These are phyloP conservation scores for Heliconius cydno DNA, from an alignment of 2,888 invertebrate species.

Conservation along the genomic window DNA sequence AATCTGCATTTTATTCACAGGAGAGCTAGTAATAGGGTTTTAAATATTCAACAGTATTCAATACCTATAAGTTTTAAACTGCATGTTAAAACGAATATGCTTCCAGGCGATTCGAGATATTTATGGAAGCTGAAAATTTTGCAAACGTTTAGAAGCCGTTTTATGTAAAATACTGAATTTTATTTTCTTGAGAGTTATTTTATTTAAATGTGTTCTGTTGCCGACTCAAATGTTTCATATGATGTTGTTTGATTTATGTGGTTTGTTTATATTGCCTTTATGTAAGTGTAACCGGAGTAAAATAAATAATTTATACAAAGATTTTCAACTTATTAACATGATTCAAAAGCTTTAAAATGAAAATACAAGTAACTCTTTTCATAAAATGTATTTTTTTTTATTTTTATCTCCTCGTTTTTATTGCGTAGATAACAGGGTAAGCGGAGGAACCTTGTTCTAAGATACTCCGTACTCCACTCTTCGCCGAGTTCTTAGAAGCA, in stretches of 20 bases:
- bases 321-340: neutral
- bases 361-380: neutral
- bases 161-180: constrained; percentile 25
- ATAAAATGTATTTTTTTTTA: too few relatives aligned
- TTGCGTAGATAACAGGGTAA: neutral
- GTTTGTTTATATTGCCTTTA: neutral
- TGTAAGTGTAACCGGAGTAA: neutral
- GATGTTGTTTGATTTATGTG: neutral
- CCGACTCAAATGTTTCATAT: constrained; percentile 1
- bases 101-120: constrained; percentile 39
- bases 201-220: constrained; percentile 8
- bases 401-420: neutral
- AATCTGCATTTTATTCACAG: constrained; percentile 40
- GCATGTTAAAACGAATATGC: constrained; percentile 45
- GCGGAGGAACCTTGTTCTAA: neutral
- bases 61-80: constrained; percentile 47
- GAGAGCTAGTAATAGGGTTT: constrained; percentile 40
- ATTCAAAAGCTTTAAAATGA: neutral
- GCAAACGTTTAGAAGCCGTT: constrained; percentile 28
- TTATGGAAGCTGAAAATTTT: constrained; percentile 39
- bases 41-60: constrained; percentile 48
- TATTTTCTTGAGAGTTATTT: constrained; percentile 16
- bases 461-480: neutral
- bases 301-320: neutral
- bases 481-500: too few relatives aligned